phyloP scores from a whole-genome alignment of 2,113 vertebrate genomes.

The Oryzias curvinotus region DNA sequence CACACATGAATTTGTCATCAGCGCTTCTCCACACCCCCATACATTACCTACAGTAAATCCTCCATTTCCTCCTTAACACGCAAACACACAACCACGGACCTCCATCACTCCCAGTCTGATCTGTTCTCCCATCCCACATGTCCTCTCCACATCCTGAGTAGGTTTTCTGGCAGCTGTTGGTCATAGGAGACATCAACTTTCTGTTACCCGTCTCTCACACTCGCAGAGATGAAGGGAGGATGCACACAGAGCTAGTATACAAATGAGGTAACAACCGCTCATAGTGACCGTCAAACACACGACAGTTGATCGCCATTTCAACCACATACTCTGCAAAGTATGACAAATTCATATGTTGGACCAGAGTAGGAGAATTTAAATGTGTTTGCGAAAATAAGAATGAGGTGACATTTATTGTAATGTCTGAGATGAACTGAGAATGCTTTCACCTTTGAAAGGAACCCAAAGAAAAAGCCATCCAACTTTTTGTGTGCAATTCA shows the following conservation, averaged over 20 bases:
- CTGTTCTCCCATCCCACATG: slow-evolving; percentile 15
- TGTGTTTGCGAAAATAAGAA: too few relatives aligned
- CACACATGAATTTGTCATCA: slow-evolving; percentile 49
- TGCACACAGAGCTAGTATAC: slow-evolving; percentile 1
- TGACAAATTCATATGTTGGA: slow-evolving; percentile 47
- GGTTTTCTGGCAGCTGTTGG: slow-evolving; percentile 44
- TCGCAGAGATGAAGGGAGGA: slow-evolving; percentile 16
- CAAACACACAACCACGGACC: slow-evolving; percentile 46
- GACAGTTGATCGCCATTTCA: slow-evolving; percentile 28
- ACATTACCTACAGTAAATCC: slow-evolving; percentile 52
- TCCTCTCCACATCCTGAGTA: slow-evolving; percentile 41
- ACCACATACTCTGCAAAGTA: slow-evolving; percentile 37
- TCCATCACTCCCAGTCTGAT: slow-evolving; percentile 57
- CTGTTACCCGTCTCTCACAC: slow-evolving; percentile 36
- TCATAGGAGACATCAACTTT: slow-evolving; percentile 50
- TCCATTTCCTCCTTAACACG: slow-evolving; percentile 45
- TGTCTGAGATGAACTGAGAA: slow-evolving; percentile 58
- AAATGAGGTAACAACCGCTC: slow-evolving; percentile 6
- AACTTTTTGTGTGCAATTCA: slow-evolving; percentile 22
- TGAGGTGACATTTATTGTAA: slow-evolving; percentile 52
- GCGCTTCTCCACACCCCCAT: slow-evolving; percentile 11
- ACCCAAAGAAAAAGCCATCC: slow-evolving; percentile 16
- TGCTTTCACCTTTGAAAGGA: slow-evolving; percentile 53
- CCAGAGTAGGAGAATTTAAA: slow-evolving; percentile 12
- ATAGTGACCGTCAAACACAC: slow-evolving; percentile 33